Conservation (phyloP, 2,113 vertebrate species). For the Craseonycteris thonglongyai region DNA sequence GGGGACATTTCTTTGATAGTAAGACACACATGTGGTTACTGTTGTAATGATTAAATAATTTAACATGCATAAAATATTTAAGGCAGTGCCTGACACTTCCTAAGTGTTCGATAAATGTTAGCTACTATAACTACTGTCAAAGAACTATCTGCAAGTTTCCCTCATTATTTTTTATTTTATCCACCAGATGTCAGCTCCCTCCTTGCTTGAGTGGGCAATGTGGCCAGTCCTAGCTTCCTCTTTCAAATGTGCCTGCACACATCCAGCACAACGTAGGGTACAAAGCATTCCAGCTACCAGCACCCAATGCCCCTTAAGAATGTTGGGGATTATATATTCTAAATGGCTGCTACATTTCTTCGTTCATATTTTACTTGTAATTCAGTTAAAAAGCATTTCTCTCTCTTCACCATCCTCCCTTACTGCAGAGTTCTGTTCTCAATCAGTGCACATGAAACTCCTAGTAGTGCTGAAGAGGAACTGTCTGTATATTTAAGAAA, state of each 20-base stretch:
- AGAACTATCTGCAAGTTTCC: not conserved
- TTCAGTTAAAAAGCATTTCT: slow-evolving; percentile 14
- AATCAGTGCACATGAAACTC: not conserved
- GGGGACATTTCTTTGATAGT: not conserved
- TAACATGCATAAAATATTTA: not conserved
- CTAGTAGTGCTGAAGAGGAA: not conserved
- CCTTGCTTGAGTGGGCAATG: no score
- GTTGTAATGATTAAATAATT: not conserved
- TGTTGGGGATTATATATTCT: not conserved
- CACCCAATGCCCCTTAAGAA: not conserved
- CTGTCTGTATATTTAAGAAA: not conserved
- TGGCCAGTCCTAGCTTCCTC: not conserved
- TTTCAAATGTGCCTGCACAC: not conserved
- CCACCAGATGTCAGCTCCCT: not conserved
- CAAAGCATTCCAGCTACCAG: not conserved
- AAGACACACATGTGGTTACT: not conserved
- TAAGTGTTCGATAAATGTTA: not conserved
- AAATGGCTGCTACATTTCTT: not conserved
- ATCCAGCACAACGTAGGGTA: not conserved
- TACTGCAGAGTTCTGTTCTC: not conserved
- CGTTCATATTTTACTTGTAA: not conserved
- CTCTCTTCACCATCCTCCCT: not conserved
- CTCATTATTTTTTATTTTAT: not conserved
- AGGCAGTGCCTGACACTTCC: not conserved
- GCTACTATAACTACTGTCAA: not conserved